Base-by-base conservation (phyloP, 2,888 invertebrate genomes). In the Calliscelio sp. region DNA sequence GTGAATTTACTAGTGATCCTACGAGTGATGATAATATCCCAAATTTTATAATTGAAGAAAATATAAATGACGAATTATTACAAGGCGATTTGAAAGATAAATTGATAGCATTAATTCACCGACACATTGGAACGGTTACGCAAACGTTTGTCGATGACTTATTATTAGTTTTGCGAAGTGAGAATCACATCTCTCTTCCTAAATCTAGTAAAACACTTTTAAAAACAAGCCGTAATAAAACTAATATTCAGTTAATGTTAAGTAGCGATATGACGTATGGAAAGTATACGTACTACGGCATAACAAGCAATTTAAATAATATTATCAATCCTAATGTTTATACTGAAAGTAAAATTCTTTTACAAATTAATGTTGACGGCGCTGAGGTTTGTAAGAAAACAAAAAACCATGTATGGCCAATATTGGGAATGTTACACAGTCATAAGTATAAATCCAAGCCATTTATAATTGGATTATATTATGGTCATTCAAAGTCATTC, bases 391-490 rank as follows among this genome's bases (percentile, higher is more conserved):
- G 11, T 28, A 41, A 51, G 10, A 55, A 44, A 55, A 25, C 57
- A 8, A 55, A 70, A 28, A 70, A 70, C 28, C 38, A 51, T 25
- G 10, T n/a, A 3, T 51, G 51, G 51, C 24, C 51, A 14, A 51
- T 51, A 2, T 7, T 51, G 8, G 51, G 51, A 11, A 28, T 41
- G 55, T 18, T 70, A n/a, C 16, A 70, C 24, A 55, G 8, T 57
- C 2, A 55, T 20, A 68, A 55, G 11, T 86, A 81, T 74, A 49
- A 41, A 28, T 68, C 71, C 0, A 63, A 81, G 28, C 81, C 75
- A 6, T 81, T 75, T 46, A 3, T 81, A 2, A 68, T 81, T 38
- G 59, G 16, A 14, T 0, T 81, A 0, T 81, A 46, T 49, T 70
- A 55, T 75, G 65, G 75, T 11, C 16, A 63, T 8, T 81, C 70